Evolutionary conservation across 1,140 invertebrate genomes (phyloP), one percentile per base, ranked within the genome.

Genomic region (Bombus consobrinus): DNA sequence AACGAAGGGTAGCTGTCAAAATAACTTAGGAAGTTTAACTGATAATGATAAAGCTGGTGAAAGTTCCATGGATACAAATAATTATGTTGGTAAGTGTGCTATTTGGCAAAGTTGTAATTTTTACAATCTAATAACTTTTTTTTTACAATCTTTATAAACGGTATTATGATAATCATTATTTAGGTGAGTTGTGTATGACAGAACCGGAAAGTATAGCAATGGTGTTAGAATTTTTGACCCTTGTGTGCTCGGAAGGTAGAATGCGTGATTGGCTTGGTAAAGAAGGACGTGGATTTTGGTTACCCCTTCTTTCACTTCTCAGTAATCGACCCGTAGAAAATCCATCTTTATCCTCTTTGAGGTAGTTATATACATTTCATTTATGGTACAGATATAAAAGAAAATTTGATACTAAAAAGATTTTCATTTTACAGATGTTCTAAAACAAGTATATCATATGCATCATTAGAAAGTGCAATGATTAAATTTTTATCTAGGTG

Each of bases 181-280:
- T 64, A 87, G 91, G 77, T 72, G 92, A 91, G 73, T 83, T 94
- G 22, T 92, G 91, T 72, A 95, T 96, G 95, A 95, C 94, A 10
- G 95, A 95, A 88, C 94, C 96, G 68, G 95, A 96, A 53, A 96
- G 95, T 85, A 95, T 97, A 72, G 95, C 97, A 8, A 95, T 96
- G 69, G 96, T 98, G 39, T 96, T 99, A 59, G 96, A 97, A 91
- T 98, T 98, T 95, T 97, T 98, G 87, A 96, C 97, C 1, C 97
- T 97, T 77, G 96, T 98, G 69, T 98, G 97, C 93, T 96, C 97
- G 18, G 98, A 98, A 90, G 96, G 97, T 13, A 95, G 96, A 83
- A 97, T 98, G 96, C 97, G 98, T 82, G 97, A 98, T 93, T 99
- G 98, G 98, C 95, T 98, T 37, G 98, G 98, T 9, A 94, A 96